These are phyloP conservation scores for Hestina assimilis DNA, from an alignment of 1,140 invertebrate species.

Conservation along the genomic window DNA sequence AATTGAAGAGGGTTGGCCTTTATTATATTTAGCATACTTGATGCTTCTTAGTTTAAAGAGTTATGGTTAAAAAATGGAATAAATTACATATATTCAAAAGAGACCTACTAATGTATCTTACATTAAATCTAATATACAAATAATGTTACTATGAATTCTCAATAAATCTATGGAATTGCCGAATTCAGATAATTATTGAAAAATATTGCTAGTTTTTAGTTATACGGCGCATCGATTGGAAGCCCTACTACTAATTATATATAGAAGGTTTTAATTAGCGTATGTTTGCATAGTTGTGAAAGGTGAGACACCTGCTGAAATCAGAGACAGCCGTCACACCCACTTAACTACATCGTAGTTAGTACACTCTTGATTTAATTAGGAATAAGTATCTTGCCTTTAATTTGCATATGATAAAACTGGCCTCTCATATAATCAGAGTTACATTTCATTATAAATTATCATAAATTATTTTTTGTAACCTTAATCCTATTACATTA, in stretches of 20 bases:
- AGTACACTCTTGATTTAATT: background rate
- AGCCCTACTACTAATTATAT: background rate
- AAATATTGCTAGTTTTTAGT: background rate
- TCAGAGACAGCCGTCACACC: conserved; percentile 11
- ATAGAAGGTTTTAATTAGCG: background rate
- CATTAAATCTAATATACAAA: too few species aligned
- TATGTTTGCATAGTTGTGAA: conserved; percentile 1
- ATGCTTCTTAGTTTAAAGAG: too few species aligned
- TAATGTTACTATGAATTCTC: too few species aligned
- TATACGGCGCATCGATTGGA: background rate
- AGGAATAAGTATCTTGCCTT: background rate
- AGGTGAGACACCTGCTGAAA: conserved; percentile 16
- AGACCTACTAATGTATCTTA: too few species aligned
- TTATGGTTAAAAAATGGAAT: too few species aligned
- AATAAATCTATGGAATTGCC: too few species aligned
- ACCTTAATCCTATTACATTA: too few species aligned
- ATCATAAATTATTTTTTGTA: background rate
- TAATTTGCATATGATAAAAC: conserved; percentile 10
- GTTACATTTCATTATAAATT: too few species aligned
- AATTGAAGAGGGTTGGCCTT: background rate
- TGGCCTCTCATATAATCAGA: background rate
- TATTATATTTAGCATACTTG: background rate
- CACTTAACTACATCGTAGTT: conserved; percentile 1
- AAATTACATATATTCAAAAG: too few species aligned
- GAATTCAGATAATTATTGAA: too few species aligned